phyloP scores from a whole-genome alignment of 2,113 vertebrate species.

The Psettodes erumei region DNA sequence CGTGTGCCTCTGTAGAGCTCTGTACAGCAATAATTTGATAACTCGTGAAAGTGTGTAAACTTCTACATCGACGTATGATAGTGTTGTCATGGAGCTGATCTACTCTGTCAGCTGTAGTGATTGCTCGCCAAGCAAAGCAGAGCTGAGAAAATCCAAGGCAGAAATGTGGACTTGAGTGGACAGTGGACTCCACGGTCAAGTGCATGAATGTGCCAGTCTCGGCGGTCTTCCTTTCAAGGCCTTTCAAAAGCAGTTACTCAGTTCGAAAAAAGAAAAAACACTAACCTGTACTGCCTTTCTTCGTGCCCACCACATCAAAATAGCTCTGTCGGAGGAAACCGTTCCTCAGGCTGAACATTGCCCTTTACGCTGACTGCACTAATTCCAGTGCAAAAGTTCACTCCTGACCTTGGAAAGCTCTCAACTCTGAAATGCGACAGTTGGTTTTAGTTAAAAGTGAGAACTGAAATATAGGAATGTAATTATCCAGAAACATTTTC shows the following conservation, averaged over 20 bases:
- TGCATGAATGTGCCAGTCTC: background rate
- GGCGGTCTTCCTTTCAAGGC: background rate
- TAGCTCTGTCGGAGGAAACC: background rate
- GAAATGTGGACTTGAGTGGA: background rate
- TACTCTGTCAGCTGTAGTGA: background rate
- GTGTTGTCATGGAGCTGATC: background rate
- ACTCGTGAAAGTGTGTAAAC: background rate
- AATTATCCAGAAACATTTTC: constrained; percentile 10
- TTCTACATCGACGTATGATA: background rate
- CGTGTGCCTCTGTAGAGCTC: background rate
- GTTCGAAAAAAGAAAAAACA: background rate
- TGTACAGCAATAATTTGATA: background rate
- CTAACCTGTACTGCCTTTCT: background rate
- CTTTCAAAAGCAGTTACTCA: background rate
- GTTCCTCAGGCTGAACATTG: background rate
- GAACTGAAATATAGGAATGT: background rate
- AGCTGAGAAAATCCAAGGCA: background rate
- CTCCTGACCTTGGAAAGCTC: background rate
- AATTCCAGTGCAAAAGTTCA: background rate
- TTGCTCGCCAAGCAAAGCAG: background rate
- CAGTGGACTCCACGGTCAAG: background rate
- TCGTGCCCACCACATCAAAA: background rate
- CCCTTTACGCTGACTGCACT: background rate
- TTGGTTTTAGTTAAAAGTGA: background rate
- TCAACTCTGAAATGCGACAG: background rate